These are phyloP conservation scores for Lasioglossum vierecki DNA, from an alignment of 2,888 invertebrate species.

Conservation along the genomic window DNA sequence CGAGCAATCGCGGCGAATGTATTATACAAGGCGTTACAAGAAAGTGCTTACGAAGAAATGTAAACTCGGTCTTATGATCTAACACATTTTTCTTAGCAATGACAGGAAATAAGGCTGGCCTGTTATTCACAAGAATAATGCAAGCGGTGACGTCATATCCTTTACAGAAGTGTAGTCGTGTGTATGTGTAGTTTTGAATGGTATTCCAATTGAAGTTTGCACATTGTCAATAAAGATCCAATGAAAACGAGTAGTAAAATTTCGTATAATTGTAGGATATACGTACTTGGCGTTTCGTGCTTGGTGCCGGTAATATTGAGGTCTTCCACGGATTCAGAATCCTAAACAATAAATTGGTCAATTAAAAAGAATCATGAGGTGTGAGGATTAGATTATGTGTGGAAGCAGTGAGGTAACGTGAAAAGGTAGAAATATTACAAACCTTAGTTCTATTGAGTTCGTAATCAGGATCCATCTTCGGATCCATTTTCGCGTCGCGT, in stretches of 20 bases:
- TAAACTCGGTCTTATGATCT: conserved; percentile 39
- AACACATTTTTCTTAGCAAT: conserved; percentile 45
- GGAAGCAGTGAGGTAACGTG: no score
- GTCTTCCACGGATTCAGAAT: conserved; percentile 85
- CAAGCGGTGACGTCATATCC: conserved; percentile 60
- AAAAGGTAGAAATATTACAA: conserved; percentile 70
- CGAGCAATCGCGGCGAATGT: background rate
- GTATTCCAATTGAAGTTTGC: conserved; percentile 9
- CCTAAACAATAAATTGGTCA: conserved; percentile 74
- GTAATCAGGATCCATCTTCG: conserved; percentile 86
- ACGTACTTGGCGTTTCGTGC: conserved; percentile 80
- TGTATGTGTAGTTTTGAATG: conserved; percentile 27
- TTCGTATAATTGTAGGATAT: background rate
- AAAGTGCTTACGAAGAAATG: conserved; percentile 41
- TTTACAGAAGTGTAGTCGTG: conserved; percentile 38
- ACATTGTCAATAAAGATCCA: background rate
- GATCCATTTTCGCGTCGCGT: conserved; percentile 86
- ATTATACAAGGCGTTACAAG: background rate
- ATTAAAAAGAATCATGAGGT: background rate
- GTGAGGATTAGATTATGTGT: no score
- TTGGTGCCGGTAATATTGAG: conserved; percentile 80
- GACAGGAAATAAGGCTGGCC: conserved; percentile 38
- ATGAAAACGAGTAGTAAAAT: background rate
- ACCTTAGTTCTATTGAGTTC: conserved; percentile 90
- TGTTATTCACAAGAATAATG: conserved; percentile 59